These are phyloP conservation scores for Amblyteles armatorius DNA, from an alignment of 2,888 invertebrate genomes.

Conservation along the genomic window DNA sequence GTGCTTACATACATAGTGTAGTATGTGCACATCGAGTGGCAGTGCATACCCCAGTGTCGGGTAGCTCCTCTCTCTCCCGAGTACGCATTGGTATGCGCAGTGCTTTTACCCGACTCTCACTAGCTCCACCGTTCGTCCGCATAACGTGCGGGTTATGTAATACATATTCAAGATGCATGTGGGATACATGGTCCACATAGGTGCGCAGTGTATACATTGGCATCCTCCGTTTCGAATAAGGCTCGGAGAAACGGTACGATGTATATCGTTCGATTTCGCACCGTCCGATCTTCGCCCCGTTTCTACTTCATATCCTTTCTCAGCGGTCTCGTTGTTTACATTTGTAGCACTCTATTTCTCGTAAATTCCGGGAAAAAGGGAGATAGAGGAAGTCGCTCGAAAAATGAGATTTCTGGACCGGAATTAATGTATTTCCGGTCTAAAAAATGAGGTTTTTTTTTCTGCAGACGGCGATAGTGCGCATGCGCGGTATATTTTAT, in stretches of 20 bases:
- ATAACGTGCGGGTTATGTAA: neutral
- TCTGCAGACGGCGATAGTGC: neutral
- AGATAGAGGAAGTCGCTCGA: neutral
- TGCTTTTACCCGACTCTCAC: conserved; percentile 35
- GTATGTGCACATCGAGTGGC: conserved; percentile 22
- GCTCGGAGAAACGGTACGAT: neutral
- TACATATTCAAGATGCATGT: conserved; percentile 4
- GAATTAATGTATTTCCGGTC: neutral
- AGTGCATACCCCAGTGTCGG: conserved; percentile 27
- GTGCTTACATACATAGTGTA: conserved; percentile 31
- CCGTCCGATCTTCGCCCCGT: neutral
- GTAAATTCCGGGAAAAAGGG: neutral
- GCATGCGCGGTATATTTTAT: too few species aligned
- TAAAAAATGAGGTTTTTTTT: neutral
- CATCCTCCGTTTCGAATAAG: neutral
- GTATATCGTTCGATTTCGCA: conserved; percentile 24
- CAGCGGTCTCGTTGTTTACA: neutral
- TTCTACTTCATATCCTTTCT: conserved; percentile 18
- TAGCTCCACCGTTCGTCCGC: neutral
- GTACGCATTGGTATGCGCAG: conserved; percentile 6
- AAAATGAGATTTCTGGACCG: neutral
- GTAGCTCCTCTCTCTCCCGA: neutral
- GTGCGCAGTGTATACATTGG: neutral
- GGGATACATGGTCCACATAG: neutral
- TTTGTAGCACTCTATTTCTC: neutral